A percentile compares a stretch with the other conserved stretches of the same genome.
Conservation (phyloP, 1,140 invertebrate species). For the Magallana ariakensis region DNA sequence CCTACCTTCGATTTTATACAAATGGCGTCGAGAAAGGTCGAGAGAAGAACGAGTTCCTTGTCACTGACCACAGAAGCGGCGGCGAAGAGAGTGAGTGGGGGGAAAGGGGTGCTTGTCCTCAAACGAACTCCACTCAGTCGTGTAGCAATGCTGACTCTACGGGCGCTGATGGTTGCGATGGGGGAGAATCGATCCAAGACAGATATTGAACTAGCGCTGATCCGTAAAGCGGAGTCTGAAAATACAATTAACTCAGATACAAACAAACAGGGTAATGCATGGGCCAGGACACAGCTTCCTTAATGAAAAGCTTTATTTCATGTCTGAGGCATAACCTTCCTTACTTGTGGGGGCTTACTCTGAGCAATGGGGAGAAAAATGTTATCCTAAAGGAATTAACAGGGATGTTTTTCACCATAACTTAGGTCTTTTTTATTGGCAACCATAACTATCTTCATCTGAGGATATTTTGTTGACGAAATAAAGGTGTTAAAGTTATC, state of each 20-base stretch:
- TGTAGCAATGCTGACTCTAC: background rate
- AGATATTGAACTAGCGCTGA: slow-evolving; percentile 35
- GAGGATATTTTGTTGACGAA: no score
- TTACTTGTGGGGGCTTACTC: no score
- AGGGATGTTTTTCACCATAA: no score
- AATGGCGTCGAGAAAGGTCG: background rate
- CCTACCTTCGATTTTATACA: background rate
- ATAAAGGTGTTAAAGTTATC: no score
- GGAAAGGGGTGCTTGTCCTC: background rate
- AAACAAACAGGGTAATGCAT: background rate
- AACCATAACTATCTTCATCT: no score
- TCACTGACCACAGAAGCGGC: background rate
- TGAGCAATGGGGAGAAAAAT: no score
- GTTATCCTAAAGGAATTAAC: no score
- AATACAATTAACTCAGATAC: slow-evolving; percentile 22
- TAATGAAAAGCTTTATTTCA: background rate
- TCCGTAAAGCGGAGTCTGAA: slow-evolving; percentile 28
- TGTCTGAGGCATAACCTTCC: no score
- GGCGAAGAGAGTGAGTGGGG: background rate
- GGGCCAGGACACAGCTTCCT: background rate
- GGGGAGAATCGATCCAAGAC: background rate
- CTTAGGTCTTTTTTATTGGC: no score
- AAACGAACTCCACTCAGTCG: slow-evolving; percentile 9
- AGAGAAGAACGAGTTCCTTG: background rate
- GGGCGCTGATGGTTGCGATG: slow-evolving; percentile 4